Evolutionary conservation across 2,888 invertebrate species (phyloP), one percentile per base, ranked within the genome.

Genomic region (Andrena hattorfiana): DNA sequence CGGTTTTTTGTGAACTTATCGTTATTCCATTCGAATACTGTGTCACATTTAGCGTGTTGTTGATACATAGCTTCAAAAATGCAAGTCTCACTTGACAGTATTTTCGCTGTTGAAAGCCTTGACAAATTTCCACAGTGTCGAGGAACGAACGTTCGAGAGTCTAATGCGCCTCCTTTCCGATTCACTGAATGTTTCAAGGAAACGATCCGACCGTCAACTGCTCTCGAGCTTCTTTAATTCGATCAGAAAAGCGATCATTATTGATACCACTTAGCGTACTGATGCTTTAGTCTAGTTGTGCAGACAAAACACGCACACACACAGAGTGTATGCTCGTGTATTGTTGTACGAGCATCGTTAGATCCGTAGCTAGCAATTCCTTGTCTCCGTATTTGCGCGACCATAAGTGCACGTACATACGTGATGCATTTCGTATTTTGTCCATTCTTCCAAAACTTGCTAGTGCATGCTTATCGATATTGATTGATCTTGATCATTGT

Each of bases 261-360:
- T 75, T 75, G 68, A 60, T 75, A 49, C 48, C 26, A 68, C 60
- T 74, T 67, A 67, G 28, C 16, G 35, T 59, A 8, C 10, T 20
- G 16, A 28, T 54, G 56, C 66, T 28, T 30, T 48, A 16, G 30
- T 30, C 10, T 13, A 51, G 10, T 30, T 66, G 42, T 13, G 42
- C 42, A 42, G 42, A 42, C 42, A 13, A 42, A 13, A 42, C 42
- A 1, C 42, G 4, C 42, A 35, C 28, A n/a, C 35, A 16, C n/a
- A 26, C n/a, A n/a, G n/a, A 35, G 3, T 28, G 23, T 67, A 16
- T 42, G 26, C 7, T n/a, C 20, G 35, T 20, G 2, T 67, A 28
- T 56, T 32, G 30, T 48, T 20, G 30, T 59, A 10, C 20, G 7
- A 5, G 2, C 56, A 42, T 13, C 56, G 23, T 69, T 56, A 42